Evolutionary conservation across 2,888 invertebrate genomes (phyloP).

Genomic region (Polydrusus tereticollis): DNA sequence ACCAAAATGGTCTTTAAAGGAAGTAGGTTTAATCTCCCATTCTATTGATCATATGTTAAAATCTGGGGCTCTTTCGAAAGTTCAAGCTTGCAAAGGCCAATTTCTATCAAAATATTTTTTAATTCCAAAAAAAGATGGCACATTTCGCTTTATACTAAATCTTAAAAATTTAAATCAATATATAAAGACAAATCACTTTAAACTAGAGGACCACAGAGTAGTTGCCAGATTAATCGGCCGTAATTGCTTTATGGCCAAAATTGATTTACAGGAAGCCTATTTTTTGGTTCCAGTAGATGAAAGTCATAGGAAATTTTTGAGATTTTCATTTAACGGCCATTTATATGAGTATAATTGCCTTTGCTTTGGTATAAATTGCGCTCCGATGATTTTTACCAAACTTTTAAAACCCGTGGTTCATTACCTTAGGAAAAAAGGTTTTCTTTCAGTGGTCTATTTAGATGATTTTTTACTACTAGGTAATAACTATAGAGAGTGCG

Average conservation of each 20-base stretch:
- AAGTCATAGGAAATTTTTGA: conserved; percentile 47
- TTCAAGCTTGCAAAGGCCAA: conserved; percentile 24
- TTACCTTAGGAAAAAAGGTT: conserved; percentile 36
- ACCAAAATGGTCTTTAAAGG: conserved; percentile 17
- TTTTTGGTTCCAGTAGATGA: conserved; percentile 48
- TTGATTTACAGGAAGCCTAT: conserved; percentile 46
- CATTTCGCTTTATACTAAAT: conserved; percentile 40
- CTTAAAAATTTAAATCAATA: conserved; percentile 51
- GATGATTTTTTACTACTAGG: conserved; percentile 51
- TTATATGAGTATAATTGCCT: conserved; percentile 51
- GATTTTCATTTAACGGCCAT: conserved; percentile 49
- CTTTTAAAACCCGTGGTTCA: conserved; percentile 49
- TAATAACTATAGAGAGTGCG: conserved; percentile 24
- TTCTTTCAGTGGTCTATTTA: conserved; percentile 47
- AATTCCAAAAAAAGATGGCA: conserved; percentile 38
- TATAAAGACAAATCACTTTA: conserved; percentile 52
- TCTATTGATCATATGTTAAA: conserved; percentile 6
- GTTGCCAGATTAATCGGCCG: conserved; percentile 42
- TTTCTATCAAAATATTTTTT: conserved; percentile 35
- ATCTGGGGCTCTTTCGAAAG: background rate
- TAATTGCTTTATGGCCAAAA: conserved; percentile 37
- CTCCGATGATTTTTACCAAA: conserved; percentile 53
- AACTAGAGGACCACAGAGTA: conserved; percentile 52
- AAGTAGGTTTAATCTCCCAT: background rate
- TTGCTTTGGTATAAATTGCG: conserved; percentile 50